Conservation (phyloP, 1,140 invertebrate genomes). For the Drosophila willistoni region DNA sequence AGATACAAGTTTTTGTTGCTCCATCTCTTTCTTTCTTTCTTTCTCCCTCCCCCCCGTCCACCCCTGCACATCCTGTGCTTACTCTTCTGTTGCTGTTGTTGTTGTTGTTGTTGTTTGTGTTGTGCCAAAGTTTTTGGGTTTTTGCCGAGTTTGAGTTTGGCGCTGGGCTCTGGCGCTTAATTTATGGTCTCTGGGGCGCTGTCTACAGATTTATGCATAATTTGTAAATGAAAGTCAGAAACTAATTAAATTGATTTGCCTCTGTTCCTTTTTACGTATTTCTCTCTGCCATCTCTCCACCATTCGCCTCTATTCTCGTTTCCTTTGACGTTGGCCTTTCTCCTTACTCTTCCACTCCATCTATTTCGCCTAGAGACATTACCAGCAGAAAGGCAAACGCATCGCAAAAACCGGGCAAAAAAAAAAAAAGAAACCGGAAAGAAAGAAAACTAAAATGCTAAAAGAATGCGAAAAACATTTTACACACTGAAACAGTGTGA, state of each 20-base stretch:
- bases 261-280: conserved; percentile 32
- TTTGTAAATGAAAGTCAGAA: conserved; percentile 81
- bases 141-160: conserved; percentile 56
- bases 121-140: conserved; percentile 36
- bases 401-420: background rate
- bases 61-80: background rate
- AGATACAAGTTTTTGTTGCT: conserved; percentile 64
- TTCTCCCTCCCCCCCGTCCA: no score
- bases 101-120: conserved; percentile 58
- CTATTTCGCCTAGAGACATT: conserved; percentile 5
- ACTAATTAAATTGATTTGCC: conserved; percentile 80
- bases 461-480: conserved; percentile 18
- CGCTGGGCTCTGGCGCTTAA: conserved; percentile 65
- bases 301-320: background rate
- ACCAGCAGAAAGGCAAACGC: conserved; percentile 3
- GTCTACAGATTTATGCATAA: conserved; percentile 81
- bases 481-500: conserved; percentile 12
- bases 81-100: no score
- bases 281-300: background rate
- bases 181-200: conserved; percentile 78
- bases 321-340: background rate
- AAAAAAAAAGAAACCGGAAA: background rate
- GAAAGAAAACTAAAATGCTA: conserved; percentile 11
- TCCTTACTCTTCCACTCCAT: no score
- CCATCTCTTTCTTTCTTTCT: background rate